Percentiles rank a stretch among this genome's conserved stretches.
Evolutionary conservation across 2,888 invertebrate species (phyloP).

Genomic region (Cryptocheilus praepositus): DNA sequence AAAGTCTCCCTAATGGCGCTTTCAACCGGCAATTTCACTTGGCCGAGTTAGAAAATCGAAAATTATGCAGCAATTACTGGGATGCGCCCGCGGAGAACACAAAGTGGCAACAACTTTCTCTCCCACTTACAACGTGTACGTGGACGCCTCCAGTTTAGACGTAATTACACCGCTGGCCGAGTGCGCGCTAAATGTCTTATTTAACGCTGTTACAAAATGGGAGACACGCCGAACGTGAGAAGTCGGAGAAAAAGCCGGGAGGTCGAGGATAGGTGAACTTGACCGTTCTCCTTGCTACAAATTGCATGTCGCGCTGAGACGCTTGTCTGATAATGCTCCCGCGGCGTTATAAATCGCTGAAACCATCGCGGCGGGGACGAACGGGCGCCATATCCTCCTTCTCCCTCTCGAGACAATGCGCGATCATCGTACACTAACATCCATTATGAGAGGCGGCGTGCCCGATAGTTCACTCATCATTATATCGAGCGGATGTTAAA

Average conservation of each 20-base stretch:
- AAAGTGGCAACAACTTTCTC: conserved; percentile 6
- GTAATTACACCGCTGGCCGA: no score
- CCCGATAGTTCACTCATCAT: conserved; percentile 22
- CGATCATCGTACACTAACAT: neutral
- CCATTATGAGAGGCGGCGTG: conserved; percentile 9
- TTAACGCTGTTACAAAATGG: no score
- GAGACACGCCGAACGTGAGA: no score
- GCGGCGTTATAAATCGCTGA: conserved; percentile 24
- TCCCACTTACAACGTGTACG: neutral
- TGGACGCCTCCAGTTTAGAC: neutral
- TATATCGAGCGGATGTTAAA: conserved; percentile 9
- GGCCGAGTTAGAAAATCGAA: no score
- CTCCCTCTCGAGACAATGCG: conserved; percentile 15
- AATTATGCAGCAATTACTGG: no score
- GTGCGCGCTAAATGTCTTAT: no score
- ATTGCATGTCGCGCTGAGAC: conserved; percentile 18
- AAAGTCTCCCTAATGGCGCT: no score
- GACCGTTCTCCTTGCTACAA: conserved; percentile 19
- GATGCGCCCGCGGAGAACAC: no score
- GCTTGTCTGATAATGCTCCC: conserved; percentile 15
- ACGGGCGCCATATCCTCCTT: conserved; percentile 16
- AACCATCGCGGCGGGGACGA: conserved; percentile 25
- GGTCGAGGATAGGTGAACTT: conserved; percentile 14
- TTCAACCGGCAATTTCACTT: no score
- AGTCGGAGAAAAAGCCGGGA: conserved; percentile 2